Evolutionary conservation across 1,140 invertebrate species (phyloP), one percentile per base, ranked within the genome.

Genomic region (Caerostris darwini): DNA sequence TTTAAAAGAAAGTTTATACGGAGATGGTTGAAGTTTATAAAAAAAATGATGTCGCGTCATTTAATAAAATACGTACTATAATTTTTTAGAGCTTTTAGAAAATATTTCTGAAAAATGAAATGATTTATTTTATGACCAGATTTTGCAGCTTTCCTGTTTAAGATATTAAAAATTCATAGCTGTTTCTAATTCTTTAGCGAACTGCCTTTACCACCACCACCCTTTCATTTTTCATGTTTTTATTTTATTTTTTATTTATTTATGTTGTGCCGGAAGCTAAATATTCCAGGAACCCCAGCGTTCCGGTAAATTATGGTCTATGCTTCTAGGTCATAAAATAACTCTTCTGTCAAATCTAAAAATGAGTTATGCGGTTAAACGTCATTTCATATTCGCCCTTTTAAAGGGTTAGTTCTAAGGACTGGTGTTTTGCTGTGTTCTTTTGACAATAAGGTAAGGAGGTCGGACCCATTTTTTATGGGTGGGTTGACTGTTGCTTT

Each of bases 261-360:
- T 34, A 12, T 10, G 10, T 34, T 12, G 8, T 56, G 54, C 82
- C 82, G 56, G 82, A 85, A 85, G 54, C 54, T 19, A 85, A 85
- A 57, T 85, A 85, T 77, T 53, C 69, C 34, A 34, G 19, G 34
- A 77, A 77, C 19, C 59, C 14, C 34, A 64, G n/a, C 34, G 8
- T 64, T 87, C 53, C n/a, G 8, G n/a, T 64, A 87, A 87, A 87
- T 87, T 87, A 87, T 87, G 58, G 85, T 61, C 34, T 19, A 87
- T 64, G 19, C n/a, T 64, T 58, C 10, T 3, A 5, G 85, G 14
- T 50, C 85, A n/a, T n/a, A n/a, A n/a, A n/a, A n/a, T n/a, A n/a
- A n/a, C n/a, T n/a, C 10, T 59, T 7, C 85, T 87, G 58, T 87
- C 85, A 87, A 87, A 87, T 64, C 58, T 64, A 87, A 87, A 87